Evolutionary conservation across 1,140 invertebrate species (phyloP), one percentile per base, ranked within the genome.

Genomic region (Lepidurus apus): DNA sequence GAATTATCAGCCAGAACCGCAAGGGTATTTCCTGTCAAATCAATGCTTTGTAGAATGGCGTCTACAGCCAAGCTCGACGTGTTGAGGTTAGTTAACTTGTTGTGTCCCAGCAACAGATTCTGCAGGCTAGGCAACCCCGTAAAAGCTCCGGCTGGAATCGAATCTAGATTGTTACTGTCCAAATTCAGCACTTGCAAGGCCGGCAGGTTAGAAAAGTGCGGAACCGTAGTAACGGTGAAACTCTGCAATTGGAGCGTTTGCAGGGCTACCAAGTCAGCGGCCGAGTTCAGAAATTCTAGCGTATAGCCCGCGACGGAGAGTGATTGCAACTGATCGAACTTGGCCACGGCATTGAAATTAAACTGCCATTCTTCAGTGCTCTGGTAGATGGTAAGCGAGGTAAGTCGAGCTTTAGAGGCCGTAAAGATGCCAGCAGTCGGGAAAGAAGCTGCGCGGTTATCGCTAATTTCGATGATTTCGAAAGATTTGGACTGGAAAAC

Each of bases 401-500:
- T 79, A 42, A 79, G 44, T 1, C 43, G 13, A 47, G 34, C 53
- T 45, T 75, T 44, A 21, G 78, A 79, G 34, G 78, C 74, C 24
- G 78, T 45, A 74, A 79, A 26, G 45, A 79, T 74, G 74, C 78
- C 78, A 74, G 13, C 45, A 24, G 74, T 79, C 11, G 74, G 42
- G 74, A 79, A 79, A 8, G 78, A 79, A 8, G 78, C 73, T 8
- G 73, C 42, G 11, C 78, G 73, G 47, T 79, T 79, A 43, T 78
- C 65, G 65, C 53, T 21, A 45, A 79, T 75, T 17, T 21, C 34
- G 43, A 79, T 47, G n/a, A 47, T 75, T 34, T 79, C 42, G 24
- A 79, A 79, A 13, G 78, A 79, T 79, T 79, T 79, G 8, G 73
- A 74, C n/a, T 79, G 43, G 24, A 79, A 79, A 5, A 75, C 74